Evolutionary conservation across 1,140 invertebrate species (phyloP), one percentile per base, ranked within the genome.

Genomic region (Calephelis nemesis): DNA sequence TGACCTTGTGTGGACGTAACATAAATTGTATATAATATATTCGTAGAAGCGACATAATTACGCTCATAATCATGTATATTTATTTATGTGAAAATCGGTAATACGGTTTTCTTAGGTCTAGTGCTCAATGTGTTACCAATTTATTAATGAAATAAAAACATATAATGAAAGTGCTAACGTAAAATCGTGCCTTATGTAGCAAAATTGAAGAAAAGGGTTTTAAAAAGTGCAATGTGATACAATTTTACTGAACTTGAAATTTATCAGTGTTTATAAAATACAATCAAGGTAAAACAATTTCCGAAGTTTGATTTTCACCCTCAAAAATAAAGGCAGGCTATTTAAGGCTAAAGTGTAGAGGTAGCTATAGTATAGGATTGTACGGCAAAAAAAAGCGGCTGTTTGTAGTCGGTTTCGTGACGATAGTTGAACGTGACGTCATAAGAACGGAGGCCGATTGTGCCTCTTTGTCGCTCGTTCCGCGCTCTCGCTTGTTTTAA

Each of bases 41-140:
- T 39, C 39, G 11, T 58, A 58, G 54, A 58, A 58, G 54, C 54
- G n/a, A 40, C 54, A 30, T 58, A 45, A 39, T 11, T 58, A 58
- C 39, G 11, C 54, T 58, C 54, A 58, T 58, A 58, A 19, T 58
- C 54, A 39, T 58, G 30, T 58, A 58, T 40, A 50, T 50, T 50
- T 50, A 10, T 58, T 58, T 6, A 15, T 58, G 19, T 58, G 12
- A 40, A 10, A 39, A 40, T 39, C 12, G 10, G 7, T 12, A 39
- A 40, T 39, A 40, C 12, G 39, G 30, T 39, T 60, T 19, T 58
- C 10, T 58, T 40, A n/a, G 30, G 8, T 60, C 40, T 60, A 60
- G 58, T 60, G 58, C 58, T 60, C 58, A 60, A 60, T 60, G 58
- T 60, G 58, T 60, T 60, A 60, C 58, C 58, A 60, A 40, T 39